Conservation (phyloP, 37 sponge, comb jelly and placozoan genomes). For the Bolinopsis microptera region DNA sequence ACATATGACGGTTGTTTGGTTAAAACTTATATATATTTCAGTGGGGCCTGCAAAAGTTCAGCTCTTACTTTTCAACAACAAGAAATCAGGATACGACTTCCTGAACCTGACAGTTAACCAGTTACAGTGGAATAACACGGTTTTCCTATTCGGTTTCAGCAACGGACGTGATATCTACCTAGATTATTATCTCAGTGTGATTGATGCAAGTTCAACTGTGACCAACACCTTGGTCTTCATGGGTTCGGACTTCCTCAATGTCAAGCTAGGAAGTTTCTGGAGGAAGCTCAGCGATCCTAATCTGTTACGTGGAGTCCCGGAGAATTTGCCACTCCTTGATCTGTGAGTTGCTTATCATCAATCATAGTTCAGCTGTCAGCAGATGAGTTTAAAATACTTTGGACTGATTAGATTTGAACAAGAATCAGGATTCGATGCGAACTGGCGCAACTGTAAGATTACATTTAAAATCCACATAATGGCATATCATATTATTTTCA, state of each 20-base stretch:
- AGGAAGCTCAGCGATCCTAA: neutral
- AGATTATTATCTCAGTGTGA: neutral
- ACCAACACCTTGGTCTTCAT: constrained; percentile 34
- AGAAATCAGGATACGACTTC: neutral
- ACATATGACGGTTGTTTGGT: too few relatives aligned
- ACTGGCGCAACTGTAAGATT: too few relatives aligned
- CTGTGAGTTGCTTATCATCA: too few relatives aligned
- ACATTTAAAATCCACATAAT: too few relatives aligned
- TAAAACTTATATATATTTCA: neutral
- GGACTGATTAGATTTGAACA: too few relatives aligned
- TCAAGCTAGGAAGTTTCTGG: neutral
- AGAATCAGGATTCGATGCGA: too few relatives aligned
- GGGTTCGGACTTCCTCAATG: constrained; percentile 1
- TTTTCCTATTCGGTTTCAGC: constrained; percentile 43
- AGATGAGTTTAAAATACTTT: too few relatives aligned
- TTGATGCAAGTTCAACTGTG: neutral
- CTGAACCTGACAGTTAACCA: constrained; percentile 8
- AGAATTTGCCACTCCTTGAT: neutral
- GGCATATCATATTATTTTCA: too few relatives aligned
- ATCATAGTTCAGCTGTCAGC: too few relatives aligned
- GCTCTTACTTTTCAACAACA: constrained; percentile 48
- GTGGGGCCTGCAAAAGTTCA: constrained; percentile 4
- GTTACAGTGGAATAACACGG: neutral
- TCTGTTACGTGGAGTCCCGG: neutral
- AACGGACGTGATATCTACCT: constrained; percentile 8